Evolutionary conservation across 2,888 invertebrate species (phyloP), one percentile per base, ranked within the genome.

Genomic region (Drosophila maculinotata): DNA sequence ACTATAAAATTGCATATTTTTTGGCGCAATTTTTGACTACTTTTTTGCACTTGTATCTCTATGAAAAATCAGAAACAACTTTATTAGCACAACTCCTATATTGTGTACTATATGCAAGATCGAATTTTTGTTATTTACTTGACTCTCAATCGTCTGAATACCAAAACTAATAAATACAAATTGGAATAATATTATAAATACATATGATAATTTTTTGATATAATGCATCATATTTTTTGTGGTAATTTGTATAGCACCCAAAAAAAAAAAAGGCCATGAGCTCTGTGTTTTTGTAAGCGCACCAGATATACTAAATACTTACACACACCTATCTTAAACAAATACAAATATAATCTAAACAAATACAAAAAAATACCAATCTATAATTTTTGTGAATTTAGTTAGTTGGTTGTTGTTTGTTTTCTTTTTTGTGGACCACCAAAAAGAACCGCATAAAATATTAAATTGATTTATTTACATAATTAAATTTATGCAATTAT

Each of bases 1-100:
- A 84, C 65, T 65, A 84, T 87, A 67, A 79, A 79, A 85, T 90
- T 88, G 88, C 88, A 88, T 88, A 88, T 88, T 88, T 88, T 88
- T 88, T 88, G 88, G 88, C 88, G 89, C 88, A 90, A 89, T 88
- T 89, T 84, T 83, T 81, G 82, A 87, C 88, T 79, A 88, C 86
- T 84, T 89, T 84, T 89, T 86, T 88, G 88, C 86, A 89, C 84
- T 87, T 72, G 67, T 75, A 73, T 84, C 67, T 82, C 74, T 87
- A 62, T 84, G 25, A 42, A 45, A 58, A 65, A 48, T 44, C 56
- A 57, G 17, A 54, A 71, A 41, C 20, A 66, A 57, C 41, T 69
- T 69, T 80, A 78, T 78, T 84, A 78, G 86, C 76, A 84, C 68
- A 81, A 69, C 57, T 81, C 56, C 66, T 80, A 67, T 88, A 88